A percentile compares a stretch with the other conserved stretches of the same genome.
Evolutionary conservation across 2,113 vertebrate genomes (phyloP).

Genomic region (Saguinus imperator): DNA sequence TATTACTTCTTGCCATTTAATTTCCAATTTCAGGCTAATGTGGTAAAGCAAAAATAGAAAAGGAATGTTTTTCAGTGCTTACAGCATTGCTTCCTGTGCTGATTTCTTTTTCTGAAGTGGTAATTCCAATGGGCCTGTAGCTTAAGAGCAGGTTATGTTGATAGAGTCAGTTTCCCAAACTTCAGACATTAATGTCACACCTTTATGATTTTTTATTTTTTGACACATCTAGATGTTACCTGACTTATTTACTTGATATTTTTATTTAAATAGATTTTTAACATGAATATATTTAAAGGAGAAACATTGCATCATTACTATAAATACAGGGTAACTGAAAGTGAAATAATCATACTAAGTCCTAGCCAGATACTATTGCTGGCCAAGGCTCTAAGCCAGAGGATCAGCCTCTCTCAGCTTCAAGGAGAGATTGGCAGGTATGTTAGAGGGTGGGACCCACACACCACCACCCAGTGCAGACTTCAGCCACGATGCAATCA

Average conservation of each 20-base stretch:
- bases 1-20: not conserved
- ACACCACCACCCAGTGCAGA: not conserved
- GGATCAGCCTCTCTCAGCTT: not conserved
- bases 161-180: not conserved
- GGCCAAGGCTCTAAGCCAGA: not conserved
- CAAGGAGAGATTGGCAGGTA: not conserved
- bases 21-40: not conserved
- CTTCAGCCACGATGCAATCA: not conserved
- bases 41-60: not conserved
- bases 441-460: not conserved
- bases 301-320: not conserved
- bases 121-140: not conserved
- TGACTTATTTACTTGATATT: not conserved
- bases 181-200: not conserved
- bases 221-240: not conserved
- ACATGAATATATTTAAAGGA: not conserved
- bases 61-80: not conserved
- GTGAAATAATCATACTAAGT: not conserved
- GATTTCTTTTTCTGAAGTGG: not conserved
- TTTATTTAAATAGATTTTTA: not conserved
- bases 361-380: not conserved
- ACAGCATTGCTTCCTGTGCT: fast-evolving
- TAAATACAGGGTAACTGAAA: not conserved
- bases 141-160: not conserved
- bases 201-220: not conserved